Percentiles rank a stretch among this genome's conserved stretches.
These are phyloP conservation scores for Achatina immaculata DNA, from an alignment of 1,140 invertebrate species.

Conservation along the genomic window DNA sequence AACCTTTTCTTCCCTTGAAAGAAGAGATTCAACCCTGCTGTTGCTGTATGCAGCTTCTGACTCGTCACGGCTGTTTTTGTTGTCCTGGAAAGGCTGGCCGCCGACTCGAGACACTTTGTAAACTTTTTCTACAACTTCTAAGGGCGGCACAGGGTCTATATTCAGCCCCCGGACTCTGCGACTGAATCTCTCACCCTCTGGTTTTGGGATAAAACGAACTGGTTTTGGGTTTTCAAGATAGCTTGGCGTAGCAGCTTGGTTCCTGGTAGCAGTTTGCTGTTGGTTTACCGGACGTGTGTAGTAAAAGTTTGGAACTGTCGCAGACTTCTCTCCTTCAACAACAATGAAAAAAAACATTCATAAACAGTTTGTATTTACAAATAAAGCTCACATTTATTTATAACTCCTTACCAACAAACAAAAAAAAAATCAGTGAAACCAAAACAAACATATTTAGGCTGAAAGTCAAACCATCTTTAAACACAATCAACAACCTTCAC, in stretches of 20 bases:
- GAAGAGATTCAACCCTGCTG: neutral
- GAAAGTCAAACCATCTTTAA: no score
- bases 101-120: conserved; percentile 6
- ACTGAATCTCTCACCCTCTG: conserved; percentile 51
- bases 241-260: conserved; percentile 38
- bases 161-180: conserved; percentile 57
- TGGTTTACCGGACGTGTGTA: conserved; percentile 48
- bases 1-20: neutral
- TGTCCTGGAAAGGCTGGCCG: neutral
- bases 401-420: no score
- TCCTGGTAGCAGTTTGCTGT: conserved; percentile 1
- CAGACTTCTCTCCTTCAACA: conserved; percentile 47
- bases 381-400: no score
- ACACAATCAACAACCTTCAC: no score
- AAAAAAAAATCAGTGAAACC: no score
- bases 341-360: conserved; percentile 11
- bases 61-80: conserved; percentile 12
- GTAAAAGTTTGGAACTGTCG: conserved; percentile 57
- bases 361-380: no score
- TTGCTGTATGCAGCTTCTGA: conserved; percentile 12
- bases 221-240: conserved; percentile 35
- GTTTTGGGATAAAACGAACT: conserved; percentile 25
- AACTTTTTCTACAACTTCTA: conserved; percentile 51
- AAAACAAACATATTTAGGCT: no score
- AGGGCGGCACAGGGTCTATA: conserved; percentile 42